Conservation (phyloP, 1,140 invertebrate species). For the Aphidius gifuensis region DNA sequence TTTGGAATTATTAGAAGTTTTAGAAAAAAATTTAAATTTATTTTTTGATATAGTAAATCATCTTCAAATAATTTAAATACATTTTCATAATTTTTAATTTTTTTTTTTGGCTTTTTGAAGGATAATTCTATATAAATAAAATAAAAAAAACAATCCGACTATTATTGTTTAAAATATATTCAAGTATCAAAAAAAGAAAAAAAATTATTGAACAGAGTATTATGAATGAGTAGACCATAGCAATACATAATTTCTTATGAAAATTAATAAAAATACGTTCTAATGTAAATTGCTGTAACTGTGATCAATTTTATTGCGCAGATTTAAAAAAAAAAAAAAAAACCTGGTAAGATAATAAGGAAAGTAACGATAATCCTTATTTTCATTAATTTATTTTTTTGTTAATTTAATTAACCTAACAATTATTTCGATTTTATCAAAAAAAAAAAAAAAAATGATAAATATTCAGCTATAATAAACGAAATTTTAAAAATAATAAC, state of each 20-base stretch:
- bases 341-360: conserved; percentile 2
- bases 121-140: too few relatives aligned
- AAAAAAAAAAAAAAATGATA: too few relatives aligned
- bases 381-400: neutral
- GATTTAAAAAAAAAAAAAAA: conserved; percentile 10
- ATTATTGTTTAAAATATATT: too few relatives aligned
- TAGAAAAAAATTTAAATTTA: too few relatives aligned
- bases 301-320: conserved; percentile 38
- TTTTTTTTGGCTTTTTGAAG: too few relatives aligned
- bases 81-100: too few relatives aligned
- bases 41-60: too few relatives aligned
- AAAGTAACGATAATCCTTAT: neutral
- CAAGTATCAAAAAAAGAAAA: neutral
- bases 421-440: neutral
- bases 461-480: neutral
- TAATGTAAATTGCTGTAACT: conserved; percentile 44
- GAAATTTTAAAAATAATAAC: conserved; percentile 5
- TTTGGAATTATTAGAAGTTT: too few relatives aligned
- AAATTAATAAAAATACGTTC: conserved; percentile 24
- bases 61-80: too few relatives aligned
- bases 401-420: neutral
- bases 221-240: neutral
- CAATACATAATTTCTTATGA: conserved; percentile 9
- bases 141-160: too few relatives aligned
- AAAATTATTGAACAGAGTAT: conserved; percentile 10